Evolutionary conservation across 2,888 invertebrate genomes (phyloP).

Genomic region (Drosophila mulleri): DNA sequence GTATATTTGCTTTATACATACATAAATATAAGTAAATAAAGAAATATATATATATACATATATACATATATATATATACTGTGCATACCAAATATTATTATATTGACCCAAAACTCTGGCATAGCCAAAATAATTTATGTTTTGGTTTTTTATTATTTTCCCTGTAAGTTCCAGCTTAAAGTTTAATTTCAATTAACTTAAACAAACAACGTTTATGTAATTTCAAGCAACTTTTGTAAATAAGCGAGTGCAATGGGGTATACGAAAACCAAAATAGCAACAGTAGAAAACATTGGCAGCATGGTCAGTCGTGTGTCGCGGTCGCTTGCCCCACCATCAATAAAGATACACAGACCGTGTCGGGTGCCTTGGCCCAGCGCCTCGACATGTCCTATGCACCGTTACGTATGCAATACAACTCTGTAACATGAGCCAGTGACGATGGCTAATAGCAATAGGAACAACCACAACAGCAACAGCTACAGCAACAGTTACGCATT

Average conservation of each 20-base stretch:
- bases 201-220: slow-evolving; percentile 36
- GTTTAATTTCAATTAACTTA: slow-evolving; percentile 53
- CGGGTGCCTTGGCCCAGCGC: slow-evolving; percentile 51
- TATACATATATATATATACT: slow-evolving; percentile 16
- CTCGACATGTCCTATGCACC: slow-evolving; percentile 15
- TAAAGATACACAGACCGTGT: slow-evolving; percentile 66
- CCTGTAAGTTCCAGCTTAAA: slow-evolving; percentile 7
- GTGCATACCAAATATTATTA: slow-evolving; percentile 54
- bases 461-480: slow-evolving; percentile 5
- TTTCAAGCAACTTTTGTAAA: slow-evolving; percentile 48
- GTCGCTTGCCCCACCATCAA: slow-evolving; percentile 33
- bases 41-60: background rate
- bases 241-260: slow-evolving; percentile 45
- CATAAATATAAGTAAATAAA: background rate
- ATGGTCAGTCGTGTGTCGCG: slow-evolving; percentile 15
- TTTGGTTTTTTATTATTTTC: background rate
- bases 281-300: slow-evolving; percentile 20
- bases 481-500: slow-evolving; percentile 44
- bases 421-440: slow-evolving; percentile 52
- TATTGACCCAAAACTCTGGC: slow-evolving; percentile 54
- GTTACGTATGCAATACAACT: slow-evolving; percentile 53
- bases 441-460: slow-evolving; percentile 43
- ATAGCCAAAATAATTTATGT: slow-evolving; percentile 18
- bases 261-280: slow-evolving; percentile 23
- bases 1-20: slow-evolving; percentile 28